phyloP scores from a whole-genome alignment of 2,888 invertebrate genomes.

The Dynastes grantii region DNA sequence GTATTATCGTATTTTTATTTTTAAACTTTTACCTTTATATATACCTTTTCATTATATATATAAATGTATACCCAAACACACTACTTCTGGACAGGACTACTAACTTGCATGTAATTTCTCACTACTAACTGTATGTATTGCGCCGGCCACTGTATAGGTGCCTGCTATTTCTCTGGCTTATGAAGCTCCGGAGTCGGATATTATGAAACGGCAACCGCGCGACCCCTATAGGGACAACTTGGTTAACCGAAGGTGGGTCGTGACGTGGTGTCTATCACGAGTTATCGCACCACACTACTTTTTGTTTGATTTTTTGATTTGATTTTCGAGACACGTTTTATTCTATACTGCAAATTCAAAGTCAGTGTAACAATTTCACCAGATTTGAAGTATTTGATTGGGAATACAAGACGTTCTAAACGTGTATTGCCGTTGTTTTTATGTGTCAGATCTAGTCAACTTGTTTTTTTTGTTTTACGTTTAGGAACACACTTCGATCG shows the following conservation, averaged over 20 bases:
- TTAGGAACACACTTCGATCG: neutral
- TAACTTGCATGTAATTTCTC: constrained; percentile 65
- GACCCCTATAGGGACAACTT: constrained; percentile 98
- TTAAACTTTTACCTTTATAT: constrained; percentile 37
- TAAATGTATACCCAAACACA: constrained; percentile 55
- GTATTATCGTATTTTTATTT: constrained; percentile 31
- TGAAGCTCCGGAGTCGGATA: constrained; percentile 99
- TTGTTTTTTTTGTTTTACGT: neutral
- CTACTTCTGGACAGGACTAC: constrained; percentile 58
- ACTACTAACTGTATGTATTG: constrained; percentile 65
- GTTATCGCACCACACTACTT: constrained; percentile 68
- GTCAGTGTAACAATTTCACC: neutral
- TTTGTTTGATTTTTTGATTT: constrained; percentile 10
- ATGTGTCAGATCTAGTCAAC: neutral
- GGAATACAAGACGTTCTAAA: neutral
- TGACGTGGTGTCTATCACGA: constrained; percentile 59
- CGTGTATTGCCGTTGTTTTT: constrained; percentile 1
- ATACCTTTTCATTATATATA: constrained; percentile 38
- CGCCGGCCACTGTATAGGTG: constrained; percentile 81
- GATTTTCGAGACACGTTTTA: constrained; percentile 25
- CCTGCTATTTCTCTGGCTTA: constrained; percentile 99
- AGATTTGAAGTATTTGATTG: neutral
- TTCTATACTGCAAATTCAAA: constrained; percentile 7
- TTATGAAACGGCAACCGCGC: constrained; percentile 99
- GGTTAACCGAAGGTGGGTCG: constrained; percentile 96